A percentile compares a stretch with the other conserved stretches of the same genome.
Conservation (phyloP, 2,113 vertebrate species). For the Stomatorhinus ivindoensis region DNA sequence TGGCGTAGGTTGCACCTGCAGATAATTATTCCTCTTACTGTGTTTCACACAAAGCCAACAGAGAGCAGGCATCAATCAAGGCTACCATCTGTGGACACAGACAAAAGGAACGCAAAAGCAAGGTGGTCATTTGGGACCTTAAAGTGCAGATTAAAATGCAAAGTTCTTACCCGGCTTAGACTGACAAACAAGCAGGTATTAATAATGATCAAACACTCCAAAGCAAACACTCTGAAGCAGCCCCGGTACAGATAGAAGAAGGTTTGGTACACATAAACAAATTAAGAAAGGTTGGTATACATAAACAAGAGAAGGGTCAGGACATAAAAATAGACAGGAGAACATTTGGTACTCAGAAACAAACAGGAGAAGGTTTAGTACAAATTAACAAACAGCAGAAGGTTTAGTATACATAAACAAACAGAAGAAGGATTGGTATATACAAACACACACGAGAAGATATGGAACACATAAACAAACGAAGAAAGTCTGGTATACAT, state of each 20-base stretch:
- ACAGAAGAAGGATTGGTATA: neutral
- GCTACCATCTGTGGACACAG: neutral
- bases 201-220: neutral
- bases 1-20: neutral
- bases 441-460: neutral
- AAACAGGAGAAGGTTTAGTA: neutral
- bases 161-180: neutral
- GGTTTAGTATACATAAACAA: neutral
- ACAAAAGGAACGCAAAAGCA: neutral
- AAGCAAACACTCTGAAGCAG: neutral
- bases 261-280: neutral
- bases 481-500: neutral
- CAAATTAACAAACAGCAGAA: neutral
- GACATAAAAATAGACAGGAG: neutral
- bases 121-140: neutral
- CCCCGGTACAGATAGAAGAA: neutral
- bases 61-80: neutral
- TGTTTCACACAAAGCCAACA: neutral
- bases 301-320: neutral
- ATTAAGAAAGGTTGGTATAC: neutral
- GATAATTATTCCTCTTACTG: neutral
- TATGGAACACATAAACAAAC: neutral
- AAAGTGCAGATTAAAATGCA: slow-evolving; percentile 1
- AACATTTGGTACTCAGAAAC: neutral
- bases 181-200: neutral